Percentiles rank a stretch among this genome's conserved stretches.
Evolutionary conservation across 2,113 vertebrate species (phyloP).

Genomic region (Ailuropoda melanoleuca): DNA sequence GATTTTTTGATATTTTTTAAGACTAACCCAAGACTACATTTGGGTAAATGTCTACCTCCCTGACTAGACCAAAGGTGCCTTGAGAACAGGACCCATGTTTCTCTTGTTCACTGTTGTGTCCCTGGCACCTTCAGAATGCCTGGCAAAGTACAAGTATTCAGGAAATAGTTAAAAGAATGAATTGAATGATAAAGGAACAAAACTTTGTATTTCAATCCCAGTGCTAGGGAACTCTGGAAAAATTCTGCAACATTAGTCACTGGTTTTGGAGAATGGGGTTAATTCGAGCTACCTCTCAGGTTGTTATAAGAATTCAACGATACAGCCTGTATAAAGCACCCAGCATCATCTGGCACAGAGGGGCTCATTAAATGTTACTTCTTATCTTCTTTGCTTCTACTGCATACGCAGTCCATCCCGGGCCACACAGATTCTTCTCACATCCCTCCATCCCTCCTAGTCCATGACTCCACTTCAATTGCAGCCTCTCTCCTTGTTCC

Average conservation of each 20-base stretch:
- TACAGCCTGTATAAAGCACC: rapidly evolving
- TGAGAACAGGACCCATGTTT: not conserved
- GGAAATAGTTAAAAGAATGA: not conserved
- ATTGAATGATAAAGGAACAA: not conserved
- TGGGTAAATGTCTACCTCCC: not conserved
- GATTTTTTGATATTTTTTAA: not conserved
- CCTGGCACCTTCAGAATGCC: not conserved
- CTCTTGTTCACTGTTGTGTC: not conserved
- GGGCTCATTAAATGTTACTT: not conserved
- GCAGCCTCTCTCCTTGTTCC: not conserved
- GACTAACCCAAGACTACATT: not conserved
- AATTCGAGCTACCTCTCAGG: not conserved
- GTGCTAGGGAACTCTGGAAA: not conserved
- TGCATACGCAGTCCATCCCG: not conserved
- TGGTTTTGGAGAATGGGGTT: not conserved
- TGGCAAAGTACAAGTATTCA: not conserved
- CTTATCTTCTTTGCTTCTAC: not conserved
- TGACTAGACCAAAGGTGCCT: not conserved
- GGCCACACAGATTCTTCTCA: not conserved
- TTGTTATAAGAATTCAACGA: not conserved
- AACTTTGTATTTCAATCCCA: not conserved
- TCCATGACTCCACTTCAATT: not conserved
- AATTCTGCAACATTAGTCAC: not conserved
- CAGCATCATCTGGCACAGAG: not conserved
- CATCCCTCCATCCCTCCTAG: not conserved